A percentile compares a stretch with the other conserved stretches of the same genome.
These are phyloP conservation scores for Cephalopholis sonnerati DNA, from an alignment of 2,113 vertebrate species.

Conservation along the genomic window DNA sequence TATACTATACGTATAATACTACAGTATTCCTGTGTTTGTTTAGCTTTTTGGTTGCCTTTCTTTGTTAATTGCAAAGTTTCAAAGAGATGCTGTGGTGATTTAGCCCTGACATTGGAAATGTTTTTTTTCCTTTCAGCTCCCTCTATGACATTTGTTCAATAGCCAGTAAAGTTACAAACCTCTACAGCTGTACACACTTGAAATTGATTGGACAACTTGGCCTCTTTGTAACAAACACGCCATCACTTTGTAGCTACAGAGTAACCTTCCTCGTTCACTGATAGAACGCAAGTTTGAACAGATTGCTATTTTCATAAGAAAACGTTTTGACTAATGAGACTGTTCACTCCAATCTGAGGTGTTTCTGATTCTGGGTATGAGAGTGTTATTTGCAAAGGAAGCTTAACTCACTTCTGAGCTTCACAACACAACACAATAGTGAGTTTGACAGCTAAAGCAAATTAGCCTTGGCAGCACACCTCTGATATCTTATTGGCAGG, in stretches of 20 bases:
- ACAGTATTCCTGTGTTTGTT: not conserved
- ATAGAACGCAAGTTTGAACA: not conserved
- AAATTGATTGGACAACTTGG: conserved; percentile 19
- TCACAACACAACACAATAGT: conserved; percentile 56
- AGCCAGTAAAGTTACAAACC: conserved; percentile 49
- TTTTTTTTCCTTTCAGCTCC: not conserved
- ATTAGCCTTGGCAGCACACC: conserved; percentile 76
- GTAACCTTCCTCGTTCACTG: not conserved
- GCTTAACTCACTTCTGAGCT: conserved; percentile 68
- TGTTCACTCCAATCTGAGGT: conserved; percentile 45
- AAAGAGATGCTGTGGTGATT: not conserved
- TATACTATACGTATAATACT: not conserved
- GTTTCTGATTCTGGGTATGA: conserved; percentile 37
- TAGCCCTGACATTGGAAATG: not conserved
- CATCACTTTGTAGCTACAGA: not conserved
- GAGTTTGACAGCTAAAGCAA: conserved; percentile 77
- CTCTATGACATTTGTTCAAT: conserved; percentile 58
- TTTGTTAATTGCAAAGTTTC: conserved; percentile 43
- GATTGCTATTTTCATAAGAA: conserved; percentile 33
- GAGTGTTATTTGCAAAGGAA: conserved; percentile 52
- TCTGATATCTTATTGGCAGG: conserved; percentile 79
- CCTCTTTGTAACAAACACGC: not conserved
- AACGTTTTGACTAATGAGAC: conserved; percentile 56
- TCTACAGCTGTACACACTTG: conserved; percentile 8
- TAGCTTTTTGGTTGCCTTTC: not conserved